Conservation (phyloP, 2,888 invertebrate genomes). For the Drosophila phalerata region DNA sequence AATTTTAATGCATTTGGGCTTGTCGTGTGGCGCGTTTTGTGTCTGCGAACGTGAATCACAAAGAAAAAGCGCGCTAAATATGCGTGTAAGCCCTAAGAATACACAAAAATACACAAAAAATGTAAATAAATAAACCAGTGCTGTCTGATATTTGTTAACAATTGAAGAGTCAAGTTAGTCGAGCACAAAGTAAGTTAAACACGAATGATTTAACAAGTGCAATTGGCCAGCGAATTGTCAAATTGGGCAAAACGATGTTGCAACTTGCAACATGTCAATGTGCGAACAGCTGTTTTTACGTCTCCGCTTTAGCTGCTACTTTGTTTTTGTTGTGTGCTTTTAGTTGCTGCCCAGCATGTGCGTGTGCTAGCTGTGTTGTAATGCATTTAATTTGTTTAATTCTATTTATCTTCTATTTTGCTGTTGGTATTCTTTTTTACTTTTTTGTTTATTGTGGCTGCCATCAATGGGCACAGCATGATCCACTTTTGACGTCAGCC, state of each 20-base stretch:
- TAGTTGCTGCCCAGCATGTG: slow-evolving; percentile 19
- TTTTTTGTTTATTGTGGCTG: slow-evolving; percentile 31
- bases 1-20: slow-evolving; percentile 12
- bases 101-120: slow-evolving; percentile 37
- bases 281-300: slow-evolving; percentile 67
- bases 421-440: neutral
- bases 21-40: slow-evolving; percentile 25
- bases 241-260: slow-evolving; percentile 30
- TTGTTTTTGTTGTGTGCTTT: slow-evolving; percentile 53
- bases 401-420: slow-evolving; percentile 8
- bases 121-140: slow-evolving; percentile 73
- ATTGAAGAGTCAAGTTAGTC: neutral
- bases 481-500: slow-evolving; percentile 36
- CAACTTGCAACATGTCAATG: too few species aligned
- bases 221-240: slow-evolving; percentile 16
- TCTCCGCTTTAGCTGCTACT: slow-evolving; percentile 36
- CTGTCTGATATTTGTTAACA: slow-evolving; percentile 20
- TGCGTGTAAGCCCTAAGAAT: slow-evolving; percentile 53
- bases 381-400: slow-evolving; percentile 40
- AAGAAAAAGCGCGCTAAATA: slow-evolving; percentile 65
- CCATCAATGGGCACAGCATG: slow-evolving; percentile 28
- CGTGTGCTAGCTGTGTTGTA: slow-evolving; percentile 22
- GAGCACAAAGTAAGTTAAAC: slow-evolving; percentile 40
- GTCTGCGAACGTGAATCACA: slow-evolving; percentile 56
- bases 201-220: slow-evolving; percentile 1